Conservation (phyloP, 1,140 invertebrate species). For the Papilio dardanus region DNA sequence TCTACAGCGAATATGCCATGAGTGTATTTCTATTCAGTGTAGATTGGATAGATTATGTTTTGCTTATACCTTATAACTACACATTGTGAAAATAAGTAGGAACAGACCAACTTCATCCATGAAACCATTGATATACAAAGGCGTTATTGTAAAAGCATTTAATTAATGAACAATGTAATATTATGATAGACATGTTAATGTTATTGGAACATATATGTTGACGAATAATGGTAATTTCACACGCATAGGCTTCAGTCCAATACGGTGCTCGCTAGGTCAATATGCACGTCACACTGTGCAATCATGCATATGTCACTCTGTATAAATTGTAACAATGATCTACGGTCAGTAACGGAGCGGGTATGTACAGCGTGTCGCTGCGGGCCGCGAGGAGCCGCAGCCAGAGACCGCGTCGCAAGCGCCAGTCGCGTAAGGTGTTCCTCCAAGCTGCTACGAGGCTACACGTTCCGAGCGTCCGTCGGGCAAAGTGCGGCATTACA, state of each 20-base stretch:
- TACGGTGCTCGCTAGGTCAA: constrained; percentile 54
- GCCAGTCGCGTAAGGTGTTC: constrained; percentile 78
- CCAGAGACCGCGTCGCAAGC: constrained; percentile 63
- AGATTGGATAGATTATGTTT: neutral
- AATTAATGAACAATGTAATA: neutral
- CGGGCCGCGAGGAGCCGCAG: constrained; percentile 42
- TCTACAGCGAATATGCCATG: constrained; percentile 28
- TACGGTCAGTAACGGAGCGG: constrained; percentile 66
- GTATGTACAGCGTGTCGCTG: constrained; percentile 73
- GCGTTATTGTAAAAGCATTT: neutral
- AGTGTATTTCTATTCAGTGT: constrained; percentile 16
- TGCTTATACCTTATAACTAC: no score
- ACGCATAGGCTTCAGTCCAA: constrained; percentile 43
- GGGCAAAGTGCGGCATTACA: constrained; percentile 74
- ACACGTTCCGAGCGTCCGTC: constrained; percentile 66
- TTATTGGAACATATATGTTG: neutral
- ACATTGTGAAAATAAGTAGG: neutral
- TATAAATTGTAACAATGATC: constrained; percentile 68
- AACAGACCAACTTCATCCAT: constrained; percentile 13
- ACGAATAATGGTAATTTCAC: constrained; percentile 42
- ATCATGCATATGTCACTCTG: constrained; percentile 68
- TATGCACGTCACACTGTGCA: constrained; percentile 68
- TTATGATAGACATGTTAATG: neutral
- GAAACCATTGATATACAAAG: neutral
- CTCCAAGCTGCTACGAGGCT: constrained; percentile 74